These are phyloP conservation scores for Promerops cafer DNA, from an alignment of 2,113 vertebrate species.

Conservation along the genomic window DNA sequence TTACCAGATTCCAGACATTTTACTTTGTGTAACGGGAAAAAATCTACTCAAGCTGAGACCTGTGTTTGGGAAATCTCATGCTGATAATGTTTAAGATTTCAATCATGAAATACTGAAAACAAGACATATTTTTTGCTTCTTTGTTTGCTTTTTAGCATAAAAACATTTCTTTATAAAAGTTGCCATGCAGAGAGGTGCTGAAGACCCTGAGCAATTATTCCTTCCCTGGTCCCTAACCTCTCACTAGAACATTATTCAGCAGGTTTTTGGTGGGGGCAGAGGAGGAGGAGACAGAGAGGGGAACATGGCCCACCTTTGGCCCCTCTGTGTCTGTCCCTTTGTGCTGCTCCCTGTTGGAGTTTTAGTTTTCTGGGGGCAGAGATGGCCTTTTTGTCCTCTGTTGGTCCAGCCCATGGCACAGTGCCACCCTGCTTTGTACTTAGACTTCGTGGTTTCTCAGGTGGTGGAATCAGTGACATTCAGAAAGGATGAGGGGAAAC, in stretches of 20 bases:
- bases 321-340: background rate
- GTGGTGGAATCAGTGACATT: background rate
- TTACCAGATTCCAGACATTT: background rate
- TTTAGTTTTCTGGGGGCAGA: background rate
- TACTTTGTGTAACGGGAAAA: background rate
- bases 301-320: background rate
- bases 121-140: background rate
- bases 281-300: accelerated
- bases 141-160: background rate
- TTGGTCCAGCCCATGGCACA: background rate
- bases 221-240: background rate
- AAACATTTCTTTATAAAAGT: background rate
- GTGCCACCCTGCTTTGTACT: background rate
- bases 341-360: background rate
- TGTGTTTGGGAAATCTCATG: background rate
- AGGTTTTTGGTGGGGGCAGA: background rate
- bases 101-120: background rate
- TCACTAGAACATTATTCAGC: background rate
- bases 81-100: background rate
- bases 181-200: background rate
- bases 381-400: background rate
- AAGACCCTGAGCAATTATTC: background rate
- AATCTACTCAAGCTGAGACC: background rate
- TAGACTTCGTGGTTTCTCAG: background rate
- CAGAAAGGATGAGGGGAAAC: accelerated